Percentiles rank a stretch among this genome's conserved stretches.
These are phyloP conservation scores for Ictalurus punctatus DNA, from an alignment of 2,113 vertebrate species.

Conservation along the genomic window DNA sequence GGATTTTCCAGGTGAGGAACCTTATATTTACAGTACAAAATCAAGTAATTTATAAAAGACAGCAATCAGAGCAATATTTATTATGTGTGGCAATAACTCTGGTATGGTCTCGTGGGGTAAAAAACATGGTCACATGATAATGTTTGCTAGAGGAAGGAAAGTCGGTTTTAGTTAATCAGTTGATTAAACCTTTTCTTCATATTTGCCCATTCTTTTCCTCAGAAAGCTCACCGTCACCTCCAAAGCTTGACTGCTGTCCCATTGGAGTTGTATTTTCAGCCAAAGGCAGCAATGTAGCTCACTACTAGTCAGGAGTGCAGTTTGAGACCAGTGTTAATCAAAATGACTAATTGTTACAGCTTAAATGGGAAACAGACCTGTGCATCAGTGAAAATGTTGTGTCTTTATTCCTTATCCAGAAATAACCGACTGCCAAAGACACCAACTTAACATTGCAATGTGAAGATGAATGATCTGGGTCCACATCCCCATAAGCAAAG, in stretches of 20 bases:
- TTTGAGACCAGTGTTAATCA: background rate
- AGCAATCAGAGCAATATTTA: background rate
- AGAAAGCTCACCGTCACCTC: background rate
- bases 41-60: too few species aligned
- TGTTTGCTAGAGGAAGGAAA: background rate
- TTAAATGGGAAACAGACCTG: constrained; percentile 20
- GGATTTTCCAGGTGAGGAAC: background rate
- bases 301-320: background rate
- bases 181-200: background rate
- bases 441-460: background rate
- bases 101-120: background rate
- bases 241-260: background rate
- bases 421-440: background rate
- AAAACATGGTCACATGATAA: background rate
- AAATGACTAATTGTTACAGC: background rate
- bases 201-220: background rate
- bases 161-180: background rate
- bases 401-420: constrained; percentile 21
- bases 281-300: background rate
- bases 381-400: background rate
- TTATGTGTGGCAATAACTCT: background rate
- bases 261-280: background rate
- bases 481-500: background rate
- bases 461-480: background rate
- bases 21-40: background rate